Evolutionary conservation across 2,113 vertebrate species (phyloP).

Genomic region (Neodon shergylaensis): DNA sequence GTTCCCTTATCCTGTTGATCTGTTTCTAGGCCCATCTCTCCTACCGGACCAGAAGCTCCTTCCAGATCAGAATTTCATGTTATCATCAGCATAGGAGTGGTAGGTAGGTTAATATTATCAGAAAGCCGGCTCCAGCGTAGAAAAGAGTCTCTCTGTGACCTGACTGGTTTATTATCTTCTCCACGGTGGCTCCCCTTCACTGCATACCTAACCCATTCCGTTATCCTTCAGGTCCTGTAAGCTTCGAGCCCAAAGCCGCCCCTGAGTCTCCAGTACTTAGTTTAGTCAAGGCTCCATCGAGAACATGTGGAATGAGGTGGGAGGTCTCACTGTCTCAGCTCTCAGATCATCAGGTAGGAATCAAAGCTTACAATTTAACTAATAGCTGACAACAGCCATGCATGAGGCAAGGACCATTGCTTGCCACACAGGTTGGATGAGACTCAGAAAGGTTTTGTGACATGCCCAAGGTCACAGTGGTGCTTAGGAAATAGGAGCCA

Average conservation of each 20-base stretch:
- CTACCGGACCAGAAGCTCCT: not conserved
- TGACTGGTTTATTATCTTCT: not conserved
- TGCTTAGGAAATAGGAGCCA: not conserved
- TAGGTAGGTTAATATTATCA: not conserved
- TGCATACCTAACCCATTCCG: not conserved
- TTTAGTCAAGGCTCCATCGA: not conserved
- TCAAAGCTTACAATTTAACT: not conserved
- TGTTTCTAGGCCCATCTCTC: not conserved
- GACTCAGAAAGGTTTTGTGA: not conserved
- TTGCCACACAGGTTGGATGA: not conserved
- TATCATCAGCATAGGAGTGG: not conserved
- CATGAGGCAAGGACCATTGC: not conserved
- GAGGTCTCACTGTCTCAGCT: not conserved
- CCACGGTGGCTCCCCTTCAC: not conserved
- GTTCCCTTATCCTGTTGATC: not conserved
- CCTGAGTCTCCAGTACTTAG: not conserved
- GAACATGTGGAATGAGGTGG: not conserved
- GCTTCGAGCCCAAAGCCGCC: not conserved
- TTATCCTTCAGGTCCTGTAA: not conserved
- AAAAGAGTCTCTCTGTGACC: not conserved
- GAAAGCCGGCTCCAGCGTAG: not conserved
- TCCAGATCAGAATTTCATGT: not conserved
- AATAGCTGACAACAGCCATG: rapidly evolving
- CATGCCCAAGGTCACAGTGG: not conserved
- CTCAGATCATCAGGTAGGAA: not conserved